Evolutionary conservation across 1,140 invertebrate genomes (phyloP), one percentile per base, ranked within the genome.

Genomic region (Bilobella aurantiaca): DNA sequence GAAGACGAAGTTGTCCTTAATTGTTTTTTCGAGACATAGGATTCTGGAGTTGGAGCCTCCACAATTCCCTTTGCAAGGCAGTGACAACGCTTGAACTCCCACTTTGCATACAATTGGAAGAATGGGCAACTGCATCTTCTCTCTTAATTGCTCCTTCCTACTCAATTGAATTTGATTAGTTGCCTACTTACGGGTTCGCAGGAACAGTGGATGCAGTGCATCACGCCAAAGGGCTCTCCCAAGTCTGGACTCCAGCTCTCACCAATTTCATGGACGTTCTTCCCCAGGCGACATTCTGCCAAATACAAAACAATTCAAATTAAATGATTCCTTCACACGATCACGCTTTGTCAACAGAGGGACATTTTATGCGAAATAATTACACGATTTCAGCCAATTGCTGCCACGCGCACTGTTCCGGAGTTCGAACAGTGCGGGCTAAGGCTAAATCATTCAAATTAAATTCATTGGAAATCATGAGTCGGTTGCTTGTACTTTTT

Each of bases 171-270:
- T 42, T 8, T 42, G 37, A 42, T 42, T n/a, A 42, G 25, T 61
- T 3, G 21, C 28, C 21, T 32, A 63, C 90, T 88, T 84, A 94
- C 92, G 81, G 86, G 82, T 74, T 90, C 82, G 79, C 92, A 95
- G 81, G 91, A 87, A 81, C 92, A 95, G 80, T 87, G 86, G 78
- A 94, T 91, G 82, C 91, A 95, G 78, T 89, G 90, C 84, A 93
- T 90, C 49, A 92, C 85, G 57, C 91, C 91, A 77, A 93, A 93
- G 8, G 91, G 91, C 53, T 89, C 87, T 62, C 91, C 90, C 58
- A 94, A 79, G 78, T 93, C 89, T 27, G 91, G 89, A 75, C 86
- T 89, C 92, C 92, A 95, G 66, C 85, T 86, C 14, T 90, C 87
- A 29, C 90, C 89, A 63, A 95, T 77, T 78, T 93, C 90, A 69